A percentile compares a stretch with the other conserved stretches of the same genome.
Conservation (phyloP, 2,113 vertebrate genomes). For the Bufo bufo region DNA sequence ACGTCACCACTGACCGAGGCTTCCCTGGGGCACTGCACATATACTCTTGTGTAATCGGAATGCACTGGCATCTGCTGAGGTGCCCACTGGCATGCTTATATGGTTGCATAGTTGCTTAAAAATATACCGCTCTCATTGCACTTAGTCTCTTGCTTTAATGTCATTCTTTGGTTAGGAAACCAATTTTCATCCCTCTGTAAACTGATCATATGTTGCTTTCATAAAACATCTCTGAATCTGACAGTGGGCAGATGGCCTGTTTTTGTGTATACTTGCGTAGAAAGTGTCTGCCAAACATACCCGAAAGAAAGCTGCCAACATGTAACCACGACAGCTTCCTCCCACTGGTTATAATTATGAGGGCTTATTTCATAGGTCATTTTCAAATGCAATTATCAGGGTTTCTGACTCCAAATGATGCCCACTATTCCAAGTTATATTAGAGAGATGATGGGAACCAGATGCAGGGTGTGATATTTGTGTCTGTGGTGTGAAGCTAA, state of each 20-base stretch:
- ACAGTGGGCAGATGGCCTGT: constrained; percentile 38
- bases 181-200: constrained; percentile 13
- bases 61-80: too few relatives aligned
- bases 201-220: constrained; percentile 43
- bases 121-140: not conserved
- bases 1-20: too few relatives aligned
- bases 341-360: not conserved
- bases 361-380: not conserved
- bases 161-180: not conserved
- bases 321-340: constrained; percentile 1
- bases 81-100: too few relatives aligned
- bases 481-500: not conserved
- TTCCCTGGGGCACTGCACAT: too few relatives aligned
- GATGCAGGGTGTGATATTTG: not conserved
- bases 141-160: not conserved
- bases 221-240: constrained; percentile 29
- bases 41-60: too few relatives aligned
- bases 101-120: not conserved
- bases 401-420: not conserved
- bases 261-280: constrained; percentile 21
- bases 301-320: constrained; percentile 14
- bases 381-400: not conserved
- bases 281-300: constrained; percentile 25
- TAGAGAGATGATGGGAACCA: not conserved
- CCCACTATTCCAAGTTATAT: not conserved